A percentile compares a stretch with the other conserved stretches of the same genome.
Evolutionary conservation across 2,888 invertebrate species (phyloP).

Genomic region (Orthosia gracilis): DNA sequence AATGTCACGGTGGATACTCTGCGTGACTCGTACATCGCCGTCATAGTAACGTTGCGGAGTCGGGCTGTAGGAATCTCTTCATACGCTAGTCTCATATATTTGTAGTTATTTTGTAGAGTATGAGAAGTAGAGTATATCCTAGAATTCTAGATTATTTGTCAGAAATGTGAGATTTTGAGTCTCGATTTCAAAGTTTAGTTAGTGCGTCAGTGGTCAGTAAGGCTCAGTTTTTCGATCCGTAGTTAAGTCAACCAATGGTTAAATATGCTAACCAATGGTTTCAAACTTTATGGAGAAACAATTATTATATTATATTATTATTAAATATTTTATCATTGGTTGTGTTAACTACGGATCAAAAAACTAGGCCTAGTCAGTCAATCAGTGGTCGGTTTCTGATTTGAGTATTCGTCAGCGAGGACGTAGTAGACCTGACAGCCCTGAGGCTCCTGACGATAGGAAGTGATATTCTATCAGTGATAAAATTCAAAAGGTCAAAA

Average conservation of each 20-base stretch:
- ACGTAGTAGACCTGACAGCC: not conserved
- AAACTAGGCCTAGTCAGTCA: not conserved
- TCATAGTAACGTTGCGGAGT: constrained; percentile 18
- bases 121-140: not conserved
- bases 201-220: not conserved
- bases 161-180: not conserved
- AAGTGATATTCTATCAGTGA: no score
- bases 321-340: no score
- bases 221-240: no score
- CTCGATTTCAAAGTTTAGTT: not conserved
- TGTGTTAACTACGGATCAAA: no score
- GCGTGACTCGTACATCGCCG: constrained; percentile 28
- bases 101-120: constrained; percentile 9
- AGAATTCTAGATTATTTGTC: not conserved
- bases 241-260: no score
- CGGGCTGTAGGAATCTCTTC: constrained; percentile 45
- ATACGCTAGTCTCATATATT: constrained; percentile 24
- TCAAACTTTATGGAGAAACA: no score
- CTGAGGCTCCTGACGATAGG: no score
- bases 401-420: not conserved
- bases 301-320: no score
- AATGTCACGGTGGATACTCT: constrained; percentile 39
- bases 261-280: no score
- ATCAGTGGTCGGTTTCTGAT: no score
- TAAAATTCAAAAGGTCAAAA: no score